Evolutionary conservation across 2,113 vertebrate species (phyloP).

Genomic region (Numida meleagris): DNA sequence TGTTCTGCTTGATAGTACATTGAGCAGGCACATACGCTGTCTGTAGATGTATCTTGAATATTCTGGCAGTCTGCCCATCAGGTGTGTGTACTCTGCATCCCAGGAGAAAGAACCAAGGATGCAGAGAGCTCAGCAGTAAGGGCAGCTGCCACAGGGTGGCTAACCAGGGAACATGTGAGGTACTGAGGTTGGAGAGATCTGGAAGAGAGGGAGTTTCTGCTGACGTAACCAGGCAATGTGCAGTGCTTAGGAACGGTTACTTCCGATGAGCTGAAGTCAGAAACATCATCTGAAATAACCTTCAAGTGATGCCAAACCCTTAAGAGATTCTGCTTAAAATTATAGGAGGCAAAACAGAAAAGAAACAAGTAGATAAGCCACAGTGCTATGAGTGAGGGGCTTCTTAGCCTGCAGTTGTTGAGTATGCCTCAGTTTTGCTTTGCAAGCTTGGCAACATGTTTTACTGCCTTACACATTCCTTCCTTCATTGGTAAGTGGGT

Average conservation of each 20-base stretch:
- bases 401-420: background rate
- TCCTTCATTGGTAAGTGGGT: background rate
- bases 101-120: background rate
- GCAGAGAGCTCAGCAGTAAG: background rate
- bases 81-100: background rate
- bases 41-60: background rate
- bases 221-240: background rate
- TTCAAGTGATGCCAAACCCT: background rate
- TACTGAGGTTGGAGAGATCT: background rate
- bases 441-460: background rate
- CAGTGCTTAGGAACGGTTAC: background rate
- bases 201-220: background rate
- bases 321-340: background rate
- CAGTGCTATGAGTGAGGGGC: background rate
- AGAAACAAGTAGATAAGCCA: background rate
- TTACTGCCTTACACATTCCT: background rate
- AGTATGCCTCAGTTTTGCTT: background rate
- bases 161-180: background rate
- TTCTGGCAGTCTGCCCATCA: conserved; percentile 9
- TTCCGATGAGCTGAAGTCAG: background rate
- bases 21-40: background rate
- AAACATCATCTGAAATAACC: background rate
- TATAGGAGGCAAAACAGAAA: background rate
- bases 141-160: background rate
- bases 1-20: background rate